Evolutionary conservation across 2,888 invertebrate genomes (phyloP).

Genomic region (Euphydryas editha): DNA sequence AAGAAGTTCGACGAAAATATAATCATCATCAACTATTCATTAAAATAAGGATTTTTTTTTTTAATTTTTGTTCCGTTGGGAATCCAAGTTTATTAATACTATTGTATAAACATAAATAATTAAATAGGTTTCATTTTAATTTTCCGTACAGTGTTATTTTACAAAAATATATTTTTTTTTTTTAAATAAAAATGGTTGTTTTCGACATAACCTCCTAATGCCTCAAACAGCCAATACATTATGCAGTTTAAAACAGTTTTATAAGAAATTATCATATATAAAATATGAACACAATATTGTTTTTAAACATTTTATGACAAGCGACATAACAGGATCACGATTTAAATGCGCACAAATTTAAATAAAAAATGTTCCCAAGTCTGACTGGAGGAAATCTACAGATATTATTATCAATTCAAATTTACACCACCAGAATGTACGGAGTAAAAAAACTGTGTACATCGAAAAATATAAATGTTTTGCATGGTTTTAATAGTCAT

Average conservation of each 20-base stretch:
- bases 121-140: too few species aligned
- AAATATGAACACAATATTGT: neutral
- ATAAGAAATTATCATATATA: neutral
- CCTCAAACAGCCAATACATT: neutral
- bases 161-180: too few species aligned
- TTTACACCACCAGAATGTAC: neutral
- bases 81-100: too few species aligned
- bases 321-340: neutral
- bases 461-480: slow-evolving; percentile 1
- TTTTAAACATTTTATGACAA: neutral
- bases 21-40: too few species aligned
- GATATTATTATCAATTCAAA: neutral
- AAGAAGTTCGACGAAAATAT: too few species aligned
- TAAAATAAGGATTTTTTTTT: too few species aligned
- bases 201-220: neutral
- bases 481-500: neutral
- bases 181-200: neutral
- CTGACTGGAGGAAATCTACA: neutral
- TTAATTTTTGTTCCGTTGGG: too few species aligned
- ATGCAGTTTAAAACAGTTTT: neutral
- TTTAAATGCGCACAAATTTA: slow-evolving; percentile 29
- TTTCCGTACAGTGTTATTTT: too few species aligned
- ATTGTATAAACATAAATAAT: too few species aligned
- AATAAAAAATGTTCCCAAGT: neutral
- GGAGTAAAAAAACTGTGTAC: neutral